These are phyloP conservation scores for Cnemophilus loriae DNA, from an alignment of 2,113 vertebrate species.

Conservation along the genomic window DNA sequence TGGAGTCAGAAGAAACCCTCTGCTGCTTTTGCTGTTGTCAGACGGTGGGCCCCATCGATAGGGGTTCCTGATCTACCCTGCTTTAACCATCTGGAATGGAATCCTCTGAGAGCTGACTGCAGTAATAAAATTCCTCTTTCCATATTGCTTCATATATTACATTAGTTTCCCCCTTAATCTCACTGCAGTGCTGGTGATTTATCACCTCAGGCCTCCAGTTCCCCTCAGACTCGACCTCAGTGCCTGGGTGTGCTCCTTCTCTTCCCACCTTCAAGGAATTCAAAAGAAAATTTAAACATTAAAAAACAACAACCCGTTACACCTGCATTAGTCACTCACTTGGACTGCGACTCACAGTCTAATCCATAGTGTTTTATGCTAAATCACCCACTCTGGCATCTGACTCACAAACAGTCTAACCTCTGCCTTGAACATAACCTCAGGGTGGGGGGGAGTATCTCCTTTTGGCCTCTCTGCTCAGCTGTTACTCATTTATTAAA, in stretches of 20 bases:
- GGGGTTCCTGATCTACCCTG: neutral
- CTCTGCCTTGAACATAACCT: neutral
- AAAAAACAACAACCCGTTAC: neutral
- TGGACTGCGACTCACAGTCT: neutral
- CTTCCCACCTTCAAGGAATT: neutral
- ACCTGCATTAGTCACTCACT: neutral
- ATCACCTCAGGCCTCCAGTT: neutral
- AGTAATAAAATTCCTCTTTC: neutral
- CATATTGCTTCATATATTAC: neutral
- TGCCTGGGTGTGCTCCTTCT: neutral
- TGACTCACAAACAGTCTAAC: neutral
- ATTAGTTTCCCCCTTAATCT: neutral
- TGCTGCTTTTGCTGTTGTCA: neutral
- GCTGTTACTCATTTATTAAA: constrained; percentile 55
- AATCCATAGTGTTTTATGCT: neutral
- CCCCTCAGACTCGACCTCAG: neutral
- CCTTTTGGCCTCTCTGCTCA: constrained; percentile 22
- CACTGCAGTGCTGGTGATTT: neutral
- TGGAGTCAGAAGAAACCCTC: neutral
- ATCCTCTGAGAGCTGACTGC: neutral
- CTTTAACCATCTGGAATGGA: neutral
- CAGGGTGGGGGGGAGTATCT: neutral
- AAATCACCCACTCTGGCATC: neutral
- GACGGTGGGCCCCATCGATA: neutral
- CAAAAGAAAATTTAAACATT: neutral